Conservation (phyloP, 2,797 vertebrate species). For the Danio tinwini region DNA sequence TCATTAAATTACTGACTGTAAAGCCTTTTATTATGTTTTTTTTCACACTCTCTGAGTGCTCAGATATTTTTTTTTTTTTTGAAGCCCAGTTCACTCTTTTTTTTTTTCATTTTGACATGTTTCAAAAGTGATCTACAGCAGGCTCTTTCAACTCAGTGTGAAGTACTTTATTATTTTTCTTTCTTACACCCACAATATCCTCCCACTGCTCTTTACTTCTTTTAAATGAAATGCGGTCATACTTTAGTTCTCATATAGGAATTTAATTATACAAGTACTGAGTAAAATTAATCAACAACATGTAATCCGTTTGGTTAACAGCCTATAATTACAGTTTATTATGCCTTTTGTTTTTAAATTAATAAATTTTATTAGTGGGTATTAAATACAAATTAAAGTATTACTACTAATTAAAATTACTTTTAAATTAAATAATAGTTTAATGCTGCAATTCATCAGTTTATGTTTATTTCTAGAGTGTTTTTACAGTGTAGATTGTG, state of each 20-base stretch:
- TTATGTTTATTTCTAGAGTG: too few species aligned
- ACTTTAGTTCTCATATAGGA: constrained; percentile 1
- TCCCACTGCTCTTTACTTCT: constrained; percentile 9
- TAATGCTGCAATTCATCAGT: neutral
- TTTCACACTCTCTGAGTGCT: constrained; percentile 24
- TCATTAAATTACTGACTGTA: constrained; percentile 23
- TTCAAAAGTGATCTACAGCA: neutral
- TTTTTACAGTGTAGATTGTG: too few species aligned
- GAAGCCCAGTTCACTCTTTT: constrained; percentile 34
- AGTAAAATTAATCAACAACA: neutral
- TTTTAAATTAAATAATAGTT: neutral
- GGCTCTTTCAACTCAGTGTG: neutral
- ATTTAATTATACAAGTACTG: constrained; percentile 9
- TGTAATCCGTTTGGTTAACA: neutral
- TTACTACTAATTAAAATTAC: neutral
- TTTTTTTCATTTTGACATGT: constrained; percentile 27
- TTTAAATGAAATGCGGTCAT: constrained; percentile 8
- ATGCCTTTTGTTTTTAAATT: neutral
- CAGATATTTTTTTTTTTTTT: neutral
- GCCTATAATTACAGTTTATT: neutral
- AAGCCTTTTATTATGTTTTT: constrained; percentile 27
- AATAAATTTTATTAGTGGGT: neutral
- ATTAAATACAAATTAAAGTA: neutral
- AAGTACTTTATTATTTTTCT: constrained; percentile 7
- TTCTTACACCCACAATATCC: constrained; percentile 17